Evolutionary conservation across 2,888 invertebrate genomes (phyloP).

Genomic region (Tricholauxania praeusta): DNA sequence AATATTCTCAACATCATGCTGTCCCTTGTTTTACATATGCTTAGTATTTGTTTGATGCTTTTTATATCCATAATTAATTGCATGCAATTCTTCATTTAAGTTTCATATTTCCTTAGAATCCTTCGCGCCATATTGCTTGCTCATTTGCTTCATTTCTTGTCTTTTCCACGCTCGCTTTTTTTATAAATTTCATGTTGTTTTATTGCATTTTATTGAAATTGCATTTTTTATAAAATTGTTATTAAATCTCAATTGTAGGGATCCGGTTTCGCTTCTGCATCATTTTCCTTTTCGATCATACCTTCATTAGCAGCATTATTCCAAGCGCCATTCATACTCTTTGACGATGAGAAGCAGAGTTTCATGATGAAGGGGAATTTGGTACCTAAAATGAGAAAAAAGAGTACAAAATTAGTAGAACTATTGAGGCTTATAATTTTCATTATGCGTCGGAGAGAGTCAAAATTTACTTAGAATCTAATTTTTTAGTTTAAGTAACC

Average conservation of each 20-base stretch:
- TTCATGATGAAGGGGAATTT: conserved; percentile 99
- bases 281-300: conserved; percentile 68
- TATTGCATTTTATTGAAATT: conserved; percentile 35
- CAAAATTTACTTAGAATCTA: conserved; percentile 51
- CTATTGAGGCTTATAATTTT: too few species aligned
- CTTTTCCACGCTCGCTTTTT: conserved; percentile 36
- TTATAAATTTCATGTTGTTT: conserved; percentile 32
- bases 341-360: conserved; percentile 93
- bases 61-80: too few species aligned
- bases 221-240: conserved; percentile 60
- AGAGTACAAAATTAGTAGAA: too few species aligned
- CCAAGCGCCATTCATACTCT: conserved; percentile 73
- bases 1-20: too few species aligned
- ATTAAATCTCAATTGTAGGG: conserved; percentile 67
- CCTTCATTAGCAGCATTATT: conserved; percentile 68
- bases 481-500: too few species aligned
- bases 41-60: too few species aligned
- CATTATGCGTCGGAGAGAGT: too few species aligned
- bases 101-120: conserved; percentile 35
- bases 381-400: conserved; percentile 76
- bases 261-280: conserved; percentile 61
- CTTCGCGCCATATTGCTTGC: conserved; percentile 43
- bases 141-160: conserved; percentile 33
- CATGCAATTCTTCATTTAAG: not conserved
- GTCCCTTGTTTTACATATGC: too few species aligned